A percentile compares a stretch with the other conserved stretches of the same genome.
Conservation (phyloP, 2,113 vertebrate species). For the Protobothrops mucrosquamatus region DNA sequence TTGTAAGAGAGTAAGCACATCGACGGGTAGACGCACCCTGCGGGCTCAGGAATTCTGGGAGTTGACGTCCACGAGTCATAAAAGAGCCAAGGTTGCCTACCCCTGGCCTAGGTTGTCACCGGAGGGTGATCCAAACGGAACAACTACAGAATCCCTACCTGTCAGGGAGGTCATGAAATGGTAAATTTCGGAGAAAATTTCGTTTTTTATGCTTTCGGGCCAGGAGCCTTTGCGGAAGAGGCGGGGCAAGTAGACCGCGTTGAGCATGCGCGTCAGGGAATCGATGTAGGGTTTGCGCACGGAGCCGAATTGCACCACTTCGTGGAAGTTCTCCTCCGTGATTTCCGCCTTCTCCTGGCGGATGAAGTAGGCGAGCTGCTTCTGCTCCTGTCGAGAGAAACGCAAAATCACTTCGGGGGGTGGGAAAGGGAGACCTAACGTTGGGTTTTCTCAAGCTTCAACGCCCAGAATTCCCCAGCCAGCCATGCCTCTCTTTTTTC, state of each 20-base stretch:
- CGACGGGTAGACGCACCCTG: too few species aligned
- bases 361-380: constrained; percentile 79
- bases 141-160: constrained; percentile 63
- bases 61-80: too few species aligned
- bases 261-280: constrained; percentile 71
- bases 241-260: constrained; percentile 70
- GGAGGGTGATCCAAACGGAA: neutral
- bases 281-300: constrained; percentile 65
- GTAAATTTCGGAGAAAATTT: constrained; percentile 73
- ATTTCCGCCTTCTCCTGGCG: constrained; percentile 65
- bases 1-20: too few species aligned
- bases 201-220: constrained; percentile 76
- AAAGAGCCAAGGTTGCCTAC: too few species aligned
- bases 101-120: too few species aligned
- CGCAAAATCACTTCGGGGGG: too few species aligned
- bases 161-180: constrained; percentile 75
- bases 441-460: too few species aligned
- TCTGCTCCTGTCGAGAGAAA: constrained; percentile 48
- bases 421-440: too few species aligned
- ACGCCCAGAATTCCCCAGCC: too few species aligned
- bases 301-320: constrained; percentile 71
- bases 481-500: too few species aligned
- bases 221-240: constrained; percentile 67
- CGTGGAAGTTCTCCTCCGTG: constrained; percentile 71
- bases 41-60: too few species aligned